Evolutionary conservation across 2,797 vertebrate genomes (phyloP).

Genomic region (Rhinoraja longicauda): DNA sequence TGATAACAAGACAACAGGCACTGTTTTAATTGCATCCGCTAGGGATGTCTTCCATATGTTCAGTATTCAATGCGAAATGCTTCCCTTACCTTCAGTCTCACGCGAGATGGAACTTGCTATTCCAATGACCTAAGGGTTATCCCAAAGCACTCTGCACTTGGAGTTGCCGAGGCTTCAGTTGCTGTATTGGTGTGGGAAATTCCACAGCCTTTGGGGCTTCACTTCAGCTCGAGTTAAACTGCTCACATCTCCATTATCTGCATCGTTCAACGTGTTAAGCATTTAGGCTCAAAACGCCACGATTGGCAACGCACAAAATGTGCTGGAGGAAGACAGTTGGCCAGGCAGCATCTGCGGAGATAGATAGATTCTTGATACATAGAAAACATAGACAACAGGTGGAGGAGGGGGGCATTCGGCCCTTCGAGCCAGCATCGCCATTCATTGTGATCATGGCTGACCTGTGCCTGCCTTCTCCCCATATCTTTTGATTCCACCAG

Average conservation of each 20-base stretch:
- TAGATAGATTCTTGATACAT: no score
- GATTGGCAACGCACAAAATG: no score
- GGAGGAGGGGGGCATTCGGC: no score
- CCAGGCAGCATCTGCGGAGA: no score
- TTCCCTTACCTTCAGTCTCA: neutral
- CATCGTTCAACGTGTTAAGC: neutral
- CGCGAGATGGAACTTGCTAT: neutral
- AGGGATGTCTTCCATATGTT: neutral
- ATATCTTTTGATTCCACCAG: no score
- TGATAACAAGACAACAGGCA: neutral
- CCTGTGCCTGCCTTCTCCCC: no score
- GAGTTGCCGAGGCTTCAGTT: neutral
- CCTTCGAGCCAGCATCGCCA: no score
- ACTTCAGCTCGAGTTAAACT: neutral
- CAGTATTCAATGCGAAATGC: neutral
- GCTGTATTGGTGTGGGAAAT: neutral
- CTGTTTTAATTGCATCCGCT: neutral
- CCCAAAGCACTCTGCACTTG: neutral
- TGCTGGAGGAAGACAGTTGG: no score
- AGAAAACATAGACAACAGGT: no score
- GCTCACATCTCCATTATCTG: neutral
- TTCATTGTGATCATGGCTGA: no score
- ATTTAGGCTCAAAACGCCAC: neutral
- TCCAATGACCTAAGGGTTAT: neutral
- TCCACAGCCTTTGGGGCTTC: neutral